Evolutionary conservation across 2,797 vertebrate genomes (phyloP).

Genomic region (Morelia viridis): DNA sequence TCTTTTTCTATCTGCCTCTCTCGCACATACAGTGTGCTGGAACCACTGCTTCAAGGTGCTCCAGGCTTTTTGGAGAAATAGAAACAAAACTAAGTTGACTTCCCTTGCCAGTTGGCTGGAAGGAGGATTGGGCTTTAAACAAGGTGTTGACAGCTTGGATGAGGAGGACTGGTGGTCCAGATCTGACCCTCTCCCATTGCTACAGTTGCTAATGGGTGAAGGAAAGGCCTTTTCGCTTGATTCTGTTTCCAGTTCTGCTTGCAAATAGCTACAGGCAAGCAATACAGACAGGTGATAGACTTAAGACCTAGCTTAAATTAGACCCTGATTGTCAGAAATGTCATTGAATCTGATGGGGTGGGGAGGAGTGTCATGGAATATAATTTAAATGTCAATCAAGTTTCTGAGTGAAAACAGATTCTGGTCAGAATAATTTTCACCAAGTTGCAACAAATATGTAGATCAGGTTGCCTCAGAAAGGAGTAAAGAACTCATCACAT

Average conservation of each 20-base stretch:
- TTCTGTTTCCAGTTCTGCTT: neutral
- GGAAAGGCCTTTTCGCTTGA: neutral
- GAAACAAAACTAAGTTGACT: neutral
- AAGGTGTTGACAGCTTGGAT: neutral
- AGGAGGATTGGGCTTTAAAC: neutral
- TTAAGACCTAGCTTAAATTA: neutral
- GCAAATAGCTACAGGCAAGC: neutral
- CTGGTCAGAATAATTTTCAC: neutral
- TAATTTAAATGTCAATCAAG: neutral
- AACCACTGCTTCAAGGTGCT: neutral
- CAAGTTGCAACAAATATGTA: slow-evolving; percentile 4
- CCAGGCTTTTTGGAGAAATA: neutral
- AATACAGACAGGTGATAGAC: neutral
- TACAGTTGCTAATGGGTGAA: neutral
- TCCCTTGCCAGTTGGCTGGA: neutral
- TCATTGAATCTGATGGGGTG: neutral
- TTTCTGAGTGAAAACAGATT: slow-evolving; percentile 1
- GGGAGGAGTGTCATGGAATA: neutral
- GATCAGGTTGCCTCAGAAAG: slow-evolving; percentile 29
- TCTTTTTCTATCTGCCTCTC: neutral
- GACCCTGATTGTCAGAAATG: neutral
- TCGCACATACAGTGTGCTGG: neutral
- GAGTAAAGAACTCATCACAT: neutral
- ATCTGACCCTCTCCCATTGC: neutral
- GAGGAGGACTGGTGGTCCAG: neutral